Conservation (phyloP, 2,797 vertebrate genomes). For the Lepilemur ruficaudatus region DNA sequence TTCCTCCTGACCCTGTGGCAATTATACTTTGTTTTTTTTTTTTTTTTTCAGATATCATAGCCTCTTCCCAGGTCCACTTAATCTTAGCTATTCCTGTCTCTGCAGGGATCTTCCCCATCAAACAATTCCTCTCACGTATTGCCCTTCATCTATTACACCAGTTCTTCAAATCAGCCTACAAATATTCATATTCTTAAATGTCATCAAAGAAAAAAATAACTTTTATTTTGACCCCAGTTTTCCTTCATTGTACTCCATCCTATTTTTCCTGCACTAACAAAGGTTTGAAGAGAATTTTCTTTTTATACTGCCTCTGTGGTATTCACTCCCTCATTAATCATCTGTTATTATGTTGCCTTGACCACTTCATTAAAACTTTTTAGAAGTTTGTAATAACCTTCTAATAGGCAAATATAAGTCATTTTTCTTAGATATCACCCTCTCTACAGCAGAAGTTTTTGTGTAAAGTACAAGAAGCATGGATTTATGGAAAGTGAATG, state of each 20-base stretch:
- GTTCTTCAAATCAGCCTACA: not conserved
- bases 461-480: not conserved
- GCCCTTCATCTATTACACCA: not conserved
- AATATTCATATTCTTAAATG: not conserved
- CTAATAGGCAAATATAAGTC: not conserved
- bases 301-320: not conserved
- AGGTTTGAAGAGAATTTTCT: not conserved
- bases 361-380: not conserved
- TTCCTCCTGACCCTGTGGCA: not conserved
- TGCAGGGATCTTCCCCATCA: not conserved
- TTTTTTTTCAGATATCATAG: not conserved
- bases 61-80: not conserved
- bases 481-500: not conserved
- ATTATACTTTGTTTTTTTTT: not conserved
- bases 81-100: not conserved
- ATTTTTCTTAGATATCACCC: not conserved
- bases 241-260: not conserved
- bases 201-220: not conserved
- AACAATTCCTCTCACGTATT: not conserved
- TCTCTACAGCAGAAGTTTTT: not conserved
- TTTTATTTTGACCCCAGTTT: not conserved
- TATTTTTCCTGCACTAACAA: not conserved
- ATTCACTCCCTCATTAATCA: not conserved
- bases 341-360: not conserved
- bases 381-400: not conserved